Base-by-base conservation (phyloP, 2,888 invertebrate species). In the Sthenelais limicola region DNA sequence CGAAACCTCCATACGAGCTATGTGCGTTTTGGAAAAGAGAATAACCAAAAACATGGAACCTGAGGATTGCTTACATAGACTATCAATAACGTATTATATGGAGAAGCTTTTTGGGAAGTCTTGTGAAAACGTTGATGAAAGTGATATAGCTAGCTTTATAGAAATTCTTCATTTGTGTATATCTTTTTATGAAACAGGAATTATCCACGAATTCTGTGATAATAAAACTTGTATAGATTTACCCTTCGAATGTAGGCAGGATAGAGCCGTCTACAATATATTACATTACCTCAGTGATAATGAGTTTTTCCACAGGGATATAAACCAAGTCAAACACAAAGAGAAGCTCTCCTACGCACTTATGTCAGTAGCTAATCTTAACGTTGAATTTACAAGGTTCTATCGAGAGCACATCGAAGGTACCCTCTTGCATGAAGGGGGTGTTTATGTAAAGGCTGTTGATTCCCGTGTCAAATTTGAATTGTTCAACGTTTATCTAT, bases 391-490 rank as follows among this genome's bases (percentile, higher is more conserved):
- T 38, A 43, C 35, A 21, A 43, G 15, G 30, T 68, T 48, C 30
- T 68, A 56, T 24, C 30, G 12, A 3, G 21, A 1, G 1, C 33
- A 30, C 30, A 18, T 28, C 30, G 32, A 56, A 21, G 30, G 30
- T 7, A 33, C 32, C 21, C 5, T 21, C 3, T 56, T 56, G 30
- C 15, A 5, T 1, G 3, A 56, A 9, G 56, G 28, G 7, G 15
- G 26, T 21, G 49, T 73, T 24, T 30, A 33, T 4, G 28, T 73
- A 1, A 51, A n/a, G 5, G 74, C 43, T 21, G 15, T 74, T 5
- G 43, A 43, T 58, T 21, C 54, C 26, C 49, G 48, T 4, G n/a
- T 30, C 18, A 68, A 68, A 30, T 68, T 68, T 68, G 52, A 68
- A 21, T 28, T 68, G 9, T 68, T 68, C 24, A 51, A 51, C 35